A percentile compares a stretch with the other conserved stretches of the same genome.
Evolutionary conservation across 2,113 vertebrate species (phyloP).

Genomic region (Urocitellus parryii): DNA sequence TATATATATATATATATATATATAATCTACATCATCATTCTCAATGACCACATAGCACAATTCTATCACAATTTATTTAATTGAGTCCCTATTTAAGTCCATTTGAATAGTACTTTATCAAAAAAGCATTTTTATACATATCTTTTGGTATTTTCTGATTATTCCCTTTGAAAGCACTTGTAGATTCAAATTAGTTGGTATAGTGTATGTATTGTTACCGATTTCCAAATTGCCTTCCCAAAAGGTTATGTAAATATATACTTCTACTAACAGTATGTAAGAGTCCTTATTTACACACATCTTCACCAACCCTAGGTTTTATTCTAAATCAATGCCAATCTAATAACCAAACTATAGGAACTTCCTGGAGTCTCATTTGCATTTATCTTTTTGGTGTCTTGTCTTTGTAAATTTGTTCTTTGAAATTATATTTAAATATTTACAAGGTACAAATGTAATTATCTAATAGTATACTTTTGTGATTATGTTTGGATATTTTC

Average conservation of each 20-base stretch:
- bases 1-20: no score
- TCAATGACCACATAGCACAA: neutral
- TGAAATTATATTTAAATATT: neutral
- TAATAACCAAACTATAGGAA: neutral
- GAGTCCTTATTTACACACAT: neutral
- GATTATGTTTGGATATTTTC: neutral
- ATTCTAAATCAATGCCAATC: neutral
- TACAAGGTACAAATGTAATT: neutral
- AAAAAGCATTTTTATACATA: neutral
- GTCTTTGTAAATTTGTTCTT: neutral
- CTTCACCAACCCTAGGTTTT: neutral
- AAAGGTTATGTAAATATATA: neutral
- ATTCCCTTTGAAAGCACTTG: conserved; percentile 26
- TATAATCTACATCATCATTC: neutral
- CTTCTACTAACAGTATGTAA: neutral
- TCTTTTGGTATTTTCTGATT: neutral
- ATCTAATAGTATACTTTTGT: neutral
- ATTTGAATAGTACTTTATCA: conserved; percentile 31
- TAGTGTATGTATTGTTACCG: neutral
- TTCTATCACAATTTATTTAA: neutral
- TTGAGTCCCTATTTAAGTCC: neutral
- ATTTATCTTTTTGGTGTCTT: neutral
- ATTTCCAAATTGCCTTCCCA: neutral
- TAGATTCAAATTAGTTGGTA: neutral
- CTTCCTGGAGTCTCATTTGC: neutral